A percentile compares a stretch with the other conserved stretches of the same genome.
These are phyloP conservation scores for Ambastaia sidthimunki DNA, from an alignment of 2,797 vertebrate species.

Conservation along the genomic window DNA sequence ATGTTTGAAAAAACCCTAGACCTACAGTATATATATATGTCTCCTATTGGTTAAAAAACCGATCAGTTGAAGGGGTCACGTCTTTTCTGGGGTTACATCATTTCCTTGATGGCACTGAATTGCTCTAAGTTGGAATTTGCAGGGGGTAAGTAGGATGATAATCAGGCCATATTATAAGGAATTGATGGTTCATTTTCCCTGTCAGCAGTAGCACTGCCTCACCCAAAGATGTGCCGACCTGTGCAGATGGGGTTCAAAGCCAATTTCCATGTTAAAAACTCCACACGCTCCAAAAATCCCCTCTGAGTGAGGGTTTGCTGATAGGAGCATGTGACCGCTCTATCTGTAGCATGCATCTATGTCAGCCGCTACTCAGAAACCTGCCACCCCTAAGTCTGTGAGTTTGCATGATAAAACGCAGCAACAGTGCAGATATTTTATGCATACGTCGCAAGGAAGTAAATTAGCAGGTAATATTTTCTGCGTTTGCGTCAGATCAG, in stretches of 20 bases:
- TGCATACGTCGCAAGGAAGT: conserved; percentile 72
- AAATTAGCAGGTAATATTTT: conserved; percentile 68
- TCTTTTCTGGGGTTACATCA: conserved; percentile 65
- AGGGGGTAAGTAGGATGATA: conserved; percentile 82
- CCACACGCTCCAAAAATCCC: conserved; percentile 73
- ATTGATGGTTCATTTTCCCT: conserved; percentile 84
- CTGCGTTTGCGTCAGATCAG: conserved; percentile 66
- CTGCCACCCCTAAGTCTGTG: conserved; percentile 61
- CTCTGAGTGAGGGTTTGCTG: conserved; percentile 70
- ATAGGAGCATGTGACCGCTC: conserved; percentile 76
- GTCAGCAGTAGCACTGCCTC: conserved; percentile 79
- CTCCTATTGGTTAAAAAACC: conserved; percentile 62
- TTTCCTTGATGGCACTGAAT: conserved; percentile 72
- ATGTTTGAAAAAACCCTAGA: conserved; percentile 61
- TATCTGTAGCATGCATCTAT: conserved; percentile 68
- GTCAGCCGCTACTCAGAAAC: conserved; percentile 70
- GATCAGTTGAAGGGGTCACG: conserved; percentile 60
- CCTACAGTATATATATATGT: conserved; percentile 35
- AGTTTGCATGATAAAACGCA: conserved; percentile 63
- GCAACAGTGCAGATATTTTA: conserved; percentile 73
- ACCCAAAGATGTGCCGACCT: conserved; percentile 83
- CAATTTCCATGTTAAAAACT: conserved; percentile 89
- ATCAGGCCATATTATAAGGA: conserved; percentile 84
- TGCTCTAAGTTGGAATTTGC: conserved; percentile 76
- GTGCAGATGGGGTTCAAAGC: conserved; percentile 86